These are phyloP conservation scores for Caenorhabditis afra DNA, from an alignment of 2,888 invertebrate genomes.

Conservation along the genomic window DNA sequence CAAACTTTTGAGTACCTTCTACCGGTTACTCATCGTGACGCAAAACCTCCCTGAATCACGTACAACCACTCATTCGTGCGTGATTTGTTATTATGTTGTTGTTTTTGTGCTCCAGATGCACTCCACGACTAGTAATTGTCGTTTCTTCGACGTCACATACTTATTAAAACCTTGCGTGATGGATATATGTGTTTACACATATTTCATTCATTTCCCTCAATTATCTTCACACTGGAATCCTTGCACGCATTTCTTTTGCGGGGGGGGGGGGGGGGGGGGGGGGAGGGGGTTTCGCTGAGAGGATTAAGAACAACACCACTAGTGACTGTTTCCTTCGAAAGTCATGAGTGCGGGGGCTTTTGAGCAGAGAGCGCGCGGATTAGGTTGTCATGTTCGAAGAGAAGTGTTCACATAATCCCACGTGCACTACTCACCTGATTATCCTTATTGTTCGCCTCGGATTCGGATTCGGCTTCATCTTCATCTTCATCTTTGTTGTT, in stretches of 20 bases:
- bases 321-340: conserved; percentile 40
- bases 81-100: conserved; percentile 32
- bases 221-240: conserved; percentile 35
- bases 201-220: conserved; percentile 16
- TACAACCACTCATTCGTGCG: conserved; percentile 5
- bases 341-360: conserved; percentile 31
- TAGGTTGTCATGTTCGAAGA: conserved; percentile 6
- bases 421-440: conserved; percentile 39
- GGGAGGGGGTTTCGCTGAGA: no score
- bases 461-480: conserved; percentile 13
- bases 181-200: conserved; percentile 25
- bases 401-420: conserved; percentile 11
- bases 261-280: conserved; percentile 20
- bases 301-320: conserved; percentile 25
- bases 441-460: conserved; percentile 32
- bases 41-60: conserved; percentile 14
- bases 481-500: conserved; percentile 7
- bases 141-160: conserved; percentile 33
- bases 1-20: neutral
- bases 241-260: conserved; percentile 30
- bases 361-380: conserved; percentile 8
- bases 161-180: conserved; percentile 41
- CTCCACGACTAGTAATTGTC: conserved; percentile 18
- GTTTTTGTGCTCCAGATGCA: conserved; percentile 32
- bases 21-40: conserved; percentile 35